Conservation (phyloP, 2,888 invertebrate species). For the Limnephilus lunatus region DNA sequence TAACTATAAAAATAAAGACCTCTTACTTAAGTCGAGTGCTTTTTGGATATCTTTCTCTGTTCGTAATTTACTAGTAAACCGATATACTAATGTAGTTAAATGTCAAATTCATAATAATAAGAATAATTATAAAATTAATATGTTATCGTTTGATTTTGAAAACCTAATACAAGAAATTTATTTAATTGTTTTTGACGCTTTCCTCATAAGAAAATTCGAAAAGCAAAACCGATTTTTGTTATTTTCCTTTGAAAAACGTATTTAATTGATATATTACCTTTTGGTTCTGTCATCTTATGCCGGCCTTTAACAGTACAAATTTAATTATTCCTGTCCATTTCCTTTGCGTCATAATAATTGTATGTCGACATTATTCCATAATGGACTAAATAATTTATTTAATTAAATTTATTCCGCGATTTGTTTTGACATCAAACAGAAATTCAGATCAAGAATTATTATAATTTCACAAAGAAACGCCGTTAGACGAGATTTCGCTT, state of each 20-base stretch:
- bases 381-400: constrained; percentile 17
- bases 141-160: background rate
- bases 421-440: constrained; percentile 19
- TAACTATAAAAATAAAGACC: too few species aligned
- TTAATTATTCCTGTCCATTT: background rate
- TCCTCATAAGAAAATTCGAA: background rate
- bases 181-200: background rate
- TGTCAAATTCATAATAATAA: too few species aligned
- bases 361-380: background rate
- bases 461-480: constrained; percentile 14
- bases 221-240: background rate
- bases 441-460: constrained; percentile 21
- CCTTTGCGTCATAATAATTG: background rate
- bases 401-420: constrained; percentile 10
- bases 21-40: too few species aligned
- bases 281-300: background rate
- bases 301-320: background rate
- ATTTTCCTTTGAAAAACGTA: background rate
- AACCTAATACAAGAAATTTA: background rate
- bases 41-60: too few species aligned
- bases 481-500: background rate
- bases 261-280: background rate
- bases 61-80: too few species aligned
- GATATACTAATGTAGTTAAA: background rate
- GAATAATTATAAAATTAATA: too few species aligned